Conservation (phyloP, 2,113 vertebrate genomes). For the Saimiri boliviensis region DNA sequence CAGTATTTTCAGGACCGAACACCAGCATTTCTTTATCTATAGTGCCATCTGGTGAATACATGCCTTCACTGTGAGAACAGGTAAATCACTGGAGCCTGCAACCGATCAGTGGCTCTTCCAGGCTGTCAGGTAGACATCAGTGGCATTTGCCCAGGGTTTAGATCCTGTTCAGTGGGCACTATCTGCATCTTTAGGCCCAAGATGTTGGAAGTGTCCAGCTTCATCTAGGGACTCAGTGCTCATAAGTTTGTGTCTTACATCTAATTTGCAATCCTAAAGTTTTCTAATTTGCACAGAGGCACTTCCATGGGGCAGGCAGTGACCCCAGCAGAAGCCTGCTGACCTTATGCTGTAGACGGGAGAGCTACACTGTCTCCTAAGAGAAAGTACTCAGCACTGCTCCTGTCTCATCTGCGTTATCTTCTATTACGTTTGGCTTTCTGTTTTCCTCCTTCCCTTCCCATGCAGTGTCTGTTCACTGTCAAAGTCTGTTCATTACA, state of each 20-base stretch:
- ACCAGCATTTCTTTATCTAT: neutral
- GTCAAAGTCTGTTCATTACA: neutral
- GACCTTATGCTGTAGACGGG: neutral
- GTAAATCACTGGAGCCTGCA: neutral
- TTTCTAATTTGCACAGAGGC: neutral
- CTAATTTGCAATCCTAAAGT: neutral
- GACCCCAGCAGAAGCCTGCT: too few relatives aligned
- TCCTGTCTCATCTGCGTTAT: neutral
- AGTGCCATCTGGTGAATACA: slow-evolving; percentile 19
- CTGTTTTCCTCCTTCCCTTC: neutral
- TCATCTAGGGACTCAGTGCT: neutral
- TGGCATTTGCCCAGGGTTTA: neutral
- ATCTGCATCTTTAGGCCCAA: neutral
- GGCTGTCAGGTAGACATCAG: neutral
- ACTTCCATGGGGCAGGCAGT: neutral
- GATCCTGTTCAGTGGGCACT: neutral
- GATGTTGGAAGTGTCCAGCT: neutral
- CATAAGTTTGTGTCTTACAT: neutral
- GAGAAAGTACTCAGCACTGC: neutral
- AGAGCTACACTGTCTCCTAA: neutral
- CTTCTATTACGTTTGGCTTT: neutral
- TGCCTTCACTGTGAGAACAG: neutral
- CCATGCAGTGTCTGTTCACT: neutral
- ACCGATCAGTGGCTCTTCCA: neutral
- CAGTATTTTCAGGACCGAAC: accelerated